A percentile compares a stretch with the other conserved stretches of the same genome.
Evolutionary conservation across 2,113 vertebrate species (phyloP).

Genomic region (Conger conger): DNA sequence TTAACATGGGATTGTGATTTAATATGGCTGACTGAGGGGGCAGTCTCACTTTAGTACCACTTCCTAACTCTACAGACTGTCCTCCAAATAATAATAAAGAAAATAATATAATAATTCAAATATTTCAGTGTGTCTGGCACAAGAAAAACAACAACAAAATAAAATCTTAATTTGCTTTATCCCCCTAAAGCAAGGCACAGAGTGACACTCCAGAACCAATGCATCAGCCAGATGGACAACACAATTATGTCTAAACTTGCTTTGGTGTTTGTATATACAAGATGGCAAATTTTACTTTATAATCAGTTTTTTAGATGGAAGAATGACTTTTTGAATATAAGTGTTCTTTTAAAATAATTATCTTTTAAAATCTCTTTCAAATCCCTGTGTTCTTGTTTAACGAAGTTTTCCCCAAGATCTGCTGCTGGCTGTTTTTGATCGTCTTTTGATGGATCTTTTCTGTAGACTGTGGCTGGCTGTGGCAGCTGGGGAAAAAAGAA

Average conservation of each 20-base stretch:
- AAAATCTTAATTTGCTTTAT: constrained; percentile 41
- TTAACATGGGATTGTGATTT: background rate
- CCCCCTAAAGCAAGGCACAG: constrained; percentile 64
- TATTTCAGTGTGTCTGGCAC: constrained; percentile 41
- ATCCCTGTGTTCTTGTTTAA: constrained; percentile 64
- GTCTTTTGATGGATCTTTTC: constrained; percentile 70
- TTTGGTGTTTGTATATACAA: constrained; percentile 78
- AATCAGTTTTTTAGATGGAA: constrained; percentile 76
- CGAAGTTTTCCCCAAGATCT: constrained; percentile 61
- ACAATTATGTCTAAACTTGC: constrained; percentile 67
- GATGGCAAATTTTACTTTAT: constrained; percentile 68
- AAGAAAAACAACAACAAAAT: constrained; percentile 20
- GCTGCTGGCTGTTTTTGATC: constrained; percentile 63
- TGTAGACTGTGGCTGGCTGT: constrained; percentile 73
- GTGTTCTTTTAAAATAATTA: constrained; percentile 68
- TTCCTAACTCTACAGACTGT: constrained; percentile 22
- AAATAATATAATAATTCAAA: constrained; percentile 38
- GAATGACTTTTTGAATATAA: constrained; percentile 68
- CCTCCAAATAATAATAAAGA: constrained; percentile 34
- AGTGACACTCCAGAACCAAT: constrained; percentile 63
- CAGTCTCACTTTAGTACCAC: background rate
- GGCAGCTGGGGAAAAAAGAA: constrained; percentile 53
- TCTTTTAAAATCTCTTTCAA: constrained; percentile 49
- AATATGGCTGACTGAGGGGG: background rate
- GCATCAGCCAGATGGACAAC: constrained; percentile 35